Percentiles rank a stretch among this genome's conserved stretches.
Evolutionary conservation across 2,797 vertebrate genomes (phyloP).

Genomic region (Dermochelys coriacea): DNA sequence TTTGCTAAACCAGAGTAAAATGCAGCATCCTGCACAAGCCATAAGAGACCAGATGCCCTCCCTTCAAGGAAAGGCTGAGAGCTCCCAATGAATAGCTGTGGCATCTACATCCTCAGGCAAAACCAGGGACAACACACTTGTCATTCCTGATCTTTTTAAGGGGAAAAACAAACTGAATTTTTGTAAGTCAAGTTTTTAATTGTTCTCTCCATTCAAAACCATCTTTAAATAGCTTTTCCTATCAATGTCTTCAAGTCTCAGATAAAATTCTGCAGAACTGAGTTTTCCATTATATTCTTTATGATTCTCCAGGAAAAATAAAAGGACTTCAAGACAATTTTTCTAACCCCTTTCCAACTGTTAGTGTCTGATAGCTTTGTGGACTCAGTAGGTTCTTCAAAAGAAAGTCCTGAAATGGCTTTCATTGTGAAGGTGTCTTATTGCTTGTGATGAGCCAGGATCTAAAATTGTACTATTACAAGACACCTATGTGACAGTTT

Average conservation of each 20-base stretch:
- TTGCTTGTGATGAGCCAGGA: not conserved
- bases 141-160: not conserved
- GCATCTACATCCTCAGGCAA: not conserved
- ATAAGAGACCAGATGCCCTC: not conserved
- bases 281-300: not conserved
- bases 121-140: not conserved
- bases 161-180: not conserved
- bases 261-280: not conserved
- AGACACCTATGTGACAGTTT: not conserved
- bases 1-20: not conserved
- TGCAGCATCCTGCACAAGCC: not conserved
- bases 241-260: not conserved
- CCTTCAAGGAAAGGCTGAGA: not conserved
- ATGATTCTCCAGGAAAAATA: not conserved
- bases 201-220: not conserved
- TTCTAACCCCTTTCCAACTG: slow-evolving; percentile 5
- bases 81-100: not conserved
- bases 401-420: slow-evolving; percentile 52
- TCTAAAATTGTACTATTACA: slow-evolving; percentile 53
- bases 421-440: slow-evolving; percentile 33
- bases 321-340: not conserved
- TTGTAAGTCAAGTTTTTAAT: not conserved
- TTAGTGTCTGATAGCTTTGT: slow-evolving; percentile 19
- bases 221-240: not conserved
- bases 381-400: not conserved